Conservation (phyloP, 2,113 vertebrate species). For the Aramus guarauna region DNA sequence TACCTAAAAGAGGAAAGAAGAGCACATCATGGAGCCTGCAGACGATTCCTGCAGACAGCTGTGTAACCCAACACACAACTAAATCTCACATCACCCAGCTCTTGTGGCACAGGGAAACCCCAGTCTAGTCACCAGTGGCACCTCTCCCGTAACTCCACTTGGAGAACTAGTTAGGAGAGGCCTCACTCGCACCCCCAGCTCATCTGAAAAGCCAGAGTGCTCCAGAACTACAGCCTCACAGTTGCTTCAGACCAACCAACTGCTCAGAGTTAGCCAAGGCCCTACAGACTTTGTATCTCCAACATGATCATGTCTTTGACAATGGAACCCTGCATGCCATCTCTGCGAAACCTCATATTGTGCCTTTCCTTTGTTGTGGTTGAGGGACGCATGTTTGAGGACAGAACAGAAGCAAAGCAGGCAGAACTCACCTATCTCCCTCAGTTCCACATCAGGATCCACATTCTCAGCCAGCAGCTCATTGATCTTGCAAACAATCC, state of each 20-base stretch:
- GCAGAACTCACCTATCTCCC: constrained; percentile 73
- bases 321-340: rapidly evolving
- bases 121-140: neutral
- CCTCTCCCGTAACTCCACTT: neutral
- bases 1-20: constrained; percentile 58
- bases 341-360: neutral
- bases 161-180: neutral
- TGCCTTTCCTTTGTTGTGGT: rapidly evolving
- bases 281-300: neutral
- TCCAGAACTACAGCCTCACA: neutral
- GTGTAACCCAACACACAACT: neutral
- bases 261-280: neutral
- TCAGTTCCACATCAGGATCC: constrained; percentile 60
- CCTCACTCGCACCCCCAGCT: neutral
- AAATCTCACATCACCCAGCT: neutral
- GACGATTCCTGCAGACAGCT: neutral
- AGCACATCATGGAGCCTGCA: neutral
- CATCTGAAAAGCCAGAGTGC: neutral
- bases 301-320: neutral
- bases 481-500: constrained; percentile 80
- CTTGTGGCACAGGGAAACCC: neutral
- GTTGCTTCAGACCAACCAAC: neutral
- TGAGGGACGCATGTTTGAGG: neutral
- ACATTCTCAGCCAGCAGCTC: constrained; percentile 69
- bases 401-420: neutral